Evolutionary conservation across 2,797 vertebrate species (phyloP).

Genomic region (Fistularia tabacaria): DNA sequence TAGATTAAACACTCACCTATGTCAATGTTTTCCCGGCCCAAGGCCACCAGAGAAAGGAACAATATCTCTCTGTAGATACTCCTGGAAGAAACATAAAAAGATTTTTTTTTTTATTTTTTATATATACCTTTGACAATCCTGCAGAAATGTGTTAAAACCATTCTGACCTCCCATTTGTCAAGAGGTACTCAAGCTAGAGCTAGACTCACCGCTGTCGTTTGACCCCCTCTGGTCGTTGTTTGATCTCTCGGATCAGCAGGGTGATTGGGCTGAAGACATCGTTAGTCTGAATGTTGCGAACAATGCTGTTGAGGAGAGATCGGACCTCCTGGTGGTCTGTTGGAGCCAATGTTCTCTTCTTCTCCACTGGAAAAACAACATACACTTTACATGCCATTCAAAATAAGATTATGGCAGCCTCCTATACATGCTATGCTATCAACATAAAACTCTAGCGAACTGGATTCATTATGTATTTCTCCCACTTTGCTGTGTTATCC

Average conservation of each 20-base stretch:
- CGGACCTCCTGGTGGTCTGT: conserved; percentile 84
- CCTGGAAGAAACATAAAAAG: conserved; percentile 60
- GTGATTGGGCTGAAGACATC: conserved; percentile 88
- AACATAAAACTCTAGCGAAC: too few species aligned
- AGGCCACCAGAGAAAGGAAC: conserved; percentile 88
- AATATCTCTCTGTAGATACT: conserved; percentile 94
- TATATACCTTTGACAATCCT: too few species aligned
- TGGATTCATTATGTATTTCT: too few species aligned
- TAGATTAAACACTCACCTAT: conserved; percentile 79
- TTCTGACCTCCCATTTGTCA: too few species aligned
- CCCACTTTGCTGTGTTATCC: too few species aligned
- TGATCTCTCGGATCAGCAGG: conserved; percentile 80
- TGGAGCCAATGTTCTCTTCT: conserved; percentile 75
- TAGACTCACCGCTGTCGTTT: conserved; percentile 86
- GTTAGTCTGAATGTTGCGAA: conserved; percentile 89
- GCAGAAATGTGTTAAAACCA: not conserved
- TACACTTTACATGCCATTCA: too few species aligned
- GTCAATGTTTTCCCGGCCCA: conserved; percentile 94
- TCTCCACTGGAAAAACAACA: conserved; percentile 72
- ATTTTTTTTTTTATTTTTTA: too few species aligned
- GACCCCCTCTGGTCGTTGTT: conserved; percentile 65
- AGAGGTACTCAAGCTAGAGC: not conserved
- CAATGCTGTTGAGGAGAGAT: conserved; percentile 85
- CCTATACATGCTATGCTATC: too few species aligned
- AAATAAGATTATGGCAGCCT: too few species aligned